Base-by-base conservation (phyloP, 2,113 vertebrate genomes). In the Phainopepla nitens region DNA sequence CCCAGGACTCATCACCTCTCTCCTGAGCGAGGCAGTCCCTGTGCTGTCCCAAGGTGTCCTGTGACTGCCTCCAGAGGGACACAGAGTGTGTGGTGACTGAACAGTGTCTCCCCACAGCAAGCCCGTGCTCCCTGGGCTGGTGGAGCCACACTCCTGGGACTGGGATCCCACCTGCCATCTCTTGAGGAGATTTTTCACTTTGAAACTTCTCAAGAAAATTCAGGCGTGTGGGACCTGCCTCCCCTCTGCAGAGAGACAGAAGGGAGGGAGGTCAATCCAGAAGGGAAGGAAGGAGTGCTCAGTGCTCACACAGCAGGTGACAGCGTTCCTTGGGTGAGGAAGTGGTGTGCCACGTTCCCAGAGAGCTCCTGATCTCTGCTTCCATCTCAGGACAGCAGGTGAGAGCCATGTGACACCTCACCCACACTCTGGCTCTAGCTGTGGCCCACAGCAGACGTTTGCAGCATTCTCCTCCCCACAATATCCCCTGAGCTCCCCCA, bases 261-360 rank as follows among this genome's bases (percentile, higher is more conserved):
- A 36, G n/a, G n/a, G n/a, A n/a, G n/a, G n/a, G n/a, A n/a, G n/a
- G 36, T 25, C 13, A 18, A 35, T 15, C 2, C 17, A 41, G 45
- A 44, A 33, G 41, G 41, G 27, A 61, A 79, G 57, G 27, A 90
- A 33, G 5, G 29, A 75, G 22, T 6, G 35, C 31, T 87, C 24
- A 36, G 31, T 2, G 4, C 23, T 71, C 60, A 22, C 51, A 8
- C 10, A 42, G 58, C 35, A 51, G 68, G 29, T 56, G 58, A 22
- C 27, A 42, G 66, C 47, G 27, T 56, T 68, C 71, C 35, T 13
- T 1, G 5, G 72, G 42, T 20, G 3, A 70, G 42, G 64, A 88
- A 6, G 4, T 1, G 7, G 36, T 47, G 76, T 57, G 41, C n/a
- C 12, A 1, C 15, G 27, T 18, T 65, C 72, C 81, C 0, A 0